phyloP scores from a whole-genome alignment of 2,888 invertebrate genomes.

The Tromatobia lineatoria region DNA sequence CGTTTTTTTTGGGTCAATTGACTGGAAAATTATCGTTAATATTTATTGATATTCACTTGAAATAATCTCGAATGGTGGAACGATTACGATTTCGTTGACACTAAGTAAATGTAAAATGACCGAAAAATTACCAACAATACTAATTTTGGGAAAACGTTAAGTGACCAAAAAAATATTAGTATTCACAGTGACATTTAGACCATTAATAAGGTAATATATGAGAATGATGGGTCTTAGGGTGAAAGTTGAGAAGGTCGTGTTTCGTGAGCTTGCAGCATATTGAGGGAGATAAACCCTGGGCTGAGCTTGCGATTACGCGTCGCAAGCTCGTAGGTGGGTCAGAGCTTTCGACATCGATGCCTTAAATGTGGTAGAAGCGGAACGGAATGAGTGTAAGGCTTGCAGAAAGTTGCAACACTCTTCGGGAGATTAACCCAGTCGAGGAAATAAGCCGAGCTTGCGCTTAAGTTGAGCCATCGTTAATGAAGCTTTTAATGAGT shows the following conservation, averaged over 20 bases:
- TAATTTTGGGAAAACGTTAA: no score
- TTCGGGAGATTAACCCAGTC: neutral
- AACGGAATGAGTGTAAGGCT: neutral
- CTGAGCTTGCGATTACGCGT: constrained; percentile 4
- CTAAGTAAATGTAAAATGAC: no score
- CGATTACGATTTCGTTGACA: no score
- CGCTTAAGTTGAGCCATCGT: neutral
- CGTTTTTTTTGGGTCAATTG: no score
- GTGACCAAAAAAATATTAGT: no score
- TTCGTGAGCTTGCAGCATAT: neutral
- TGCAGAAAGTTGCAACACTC: neutral
- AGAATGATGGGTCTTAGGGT: neutral
- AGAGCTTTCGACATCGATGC: neutral
- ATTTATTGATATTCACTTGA: no score
- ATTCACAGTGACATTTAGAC: no score
- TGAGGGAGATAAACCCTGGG: neutral
- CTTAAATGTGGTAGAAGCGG: neutral
- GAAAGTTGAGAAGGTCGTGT: neutral
- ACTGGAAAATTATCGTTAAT: no score
- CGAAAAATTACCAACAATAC: no score
- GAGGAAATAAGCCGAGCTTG: neutral
- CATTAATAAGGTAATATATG: neutral
- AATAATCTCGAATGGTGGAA: no score
- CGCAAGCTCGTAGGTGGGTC: neutral
- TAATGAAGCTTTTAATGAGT: constrained; percentile 3